Evolutionary conservation across 2,797 vertebrate species (phyloP), one percentile per base, ranked within the genome.

Genomic region (Mus spretus): DNA sequence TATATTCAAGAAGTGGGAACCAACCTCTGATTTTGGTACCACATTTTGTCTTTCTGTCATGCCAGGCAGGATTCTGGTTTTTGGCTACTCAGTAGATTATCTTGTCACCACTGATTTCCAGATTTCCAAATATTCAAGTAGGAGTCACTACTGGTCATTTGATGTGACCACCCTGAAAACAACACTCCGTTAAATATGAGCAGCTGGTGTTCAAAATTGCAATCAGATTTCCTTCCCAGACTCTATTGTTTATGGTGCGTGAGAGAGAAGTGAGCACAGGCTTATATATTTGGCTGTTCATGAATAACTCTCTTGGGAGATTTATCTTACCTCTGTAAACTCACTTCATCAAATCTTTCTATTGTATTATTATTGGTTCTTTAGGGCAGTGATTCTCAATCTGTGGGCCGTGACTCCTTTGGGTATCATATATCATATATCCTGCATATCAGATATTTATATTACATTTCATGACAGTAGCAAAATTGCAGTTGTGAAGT

Each of bases 151-250:
- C 40, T 72, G 34, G 37, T 74, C 67, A 70, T n/a, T 77, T 87
- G 84, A 97, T 63, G 65, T 90, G 87, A 59, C 72, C 90, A 89
- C 77, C 83, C 80, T 96, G 87, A 87, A 95, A 72, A 83, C 72
- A 92, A 83, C 50, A 85, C 37, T 75, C 3, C 77, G 44, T 65
- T 96, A 94, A 96, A 61, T 84, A 53, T 90, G 77, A 96, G 50
- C 85, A 90, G 72, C 63, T 96, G 61, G 50, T 78, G 55, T 90
- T 90, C 82, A 79, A 92, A 94, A 96, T 10, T 94, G 59, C 84
- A 89, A 74, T 97, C 90, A 90, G 80, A 81, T 77, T 61, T 57
- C 59, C 31, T 14, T 44, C 34, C 2, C 2, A 19, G 67, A 87
- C 65, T 72, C 19, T 92, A 53, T 55, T 85, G 74, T 72, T 53